Evolutionary conservation across 2,888 invertebrate species (phyloP), one percentile per base, ranked within the genome.

Genomic region (Corbicula japonica): DNA sequence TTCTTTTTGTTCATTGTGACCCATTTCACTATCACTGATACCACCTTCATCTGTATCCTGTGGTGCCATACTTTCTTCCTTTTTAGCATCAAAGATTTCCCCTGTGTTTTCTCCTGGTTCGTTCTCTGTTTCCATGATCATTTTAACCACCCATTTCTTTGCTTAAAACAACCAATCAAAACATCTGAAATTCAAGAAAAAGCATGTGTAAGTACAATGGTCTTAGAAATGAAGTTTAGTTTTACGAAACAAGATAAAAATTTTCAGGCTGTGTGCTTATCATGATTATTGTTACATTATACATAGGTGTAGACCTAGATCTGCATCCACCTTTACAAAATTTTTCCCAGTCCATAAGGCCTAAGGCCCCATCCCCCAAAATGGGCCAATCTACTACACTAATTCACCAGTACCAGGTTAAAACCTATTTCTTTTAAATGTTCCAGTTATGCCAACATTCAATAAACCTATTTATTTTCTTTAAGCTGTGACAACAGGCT

Each of bases 41-140:
- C 32, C 50, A 1, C 32, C 44, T 23, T 74, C 65, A 21, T 18
- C 50, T n/a, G 60, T 35, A 32, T 70, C 70, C 26, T 74, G 74
- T 26, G 78, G 78, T 23, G 76, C 68, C 61, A 79, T 65, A 46
- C 60, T 61, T 41, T 62, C 75, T 28, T 80, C 77, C 32, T 35
- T 44, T 10, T 56, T 52, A 41, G 30, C 54, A 23, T 54, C 54
- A 15, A 44, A 12, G 8, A 56, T 26, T 35, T 65, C 63, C 6
- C 32, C 46, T 41, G 56, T 44, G 23, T 44, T 32, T 5, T 70
- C 48, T 52, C 44, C 23, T 15, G 44, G 35, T 32, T 54, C 41
- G 44, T 30, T 72, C 44, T 75, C 54, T 23, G 60, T 61, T 52
- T 75, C 74, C 74, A 68, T 68, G 61, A 44, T 68, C 60, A 34